phyloP scores from a whole-genome alignment of 2,888 invertebrate genomes.

The Drosophila conformis region DNA sequence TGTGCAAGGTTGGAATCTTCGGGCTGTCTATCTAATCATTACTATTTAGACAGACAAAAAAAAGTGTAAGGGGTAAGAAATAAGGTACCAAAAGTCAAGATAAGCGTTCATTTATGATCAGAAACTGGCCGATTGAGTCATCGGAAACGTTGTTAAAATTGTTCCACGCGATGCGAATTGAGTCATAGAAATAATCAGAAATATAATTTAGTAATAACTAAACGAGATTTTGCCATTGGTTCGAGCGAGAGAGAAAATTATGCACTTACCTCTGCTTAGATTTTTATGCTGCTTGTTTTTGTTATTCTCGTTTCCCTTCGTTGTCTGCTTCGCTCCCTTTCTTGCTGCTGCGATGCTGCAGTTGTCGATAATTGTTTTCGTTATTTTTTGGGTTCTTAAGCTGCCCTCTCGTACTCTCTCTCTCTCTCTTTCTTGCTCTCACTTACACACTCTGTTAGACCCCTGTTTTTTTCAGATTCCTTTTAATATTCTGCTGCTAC shows the following conservation, averaged over 20 bases:
- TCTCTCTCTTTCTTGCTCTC: slow-evolving; percentile 8
- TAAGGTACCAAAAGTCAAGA: slow-evolving; percentile 21
- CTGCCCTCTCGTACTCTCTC: slow-evolving; percentile 15
- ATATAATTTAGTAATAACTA: slow-evolving; percentile 8
- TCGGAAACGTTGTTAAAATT: slow-evolving; percentile 1
- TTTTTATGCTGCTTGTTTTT: slow-evolving; percentile 24
- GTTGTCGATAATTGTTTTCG: slow-evolving; percentile 58
- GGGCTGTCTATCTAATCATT: slow-evolving; percentile 66
- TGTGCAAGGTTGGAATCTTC: slow-evolving; percentile 59
- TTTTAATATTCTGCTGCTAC: slow-evolving; percentile 37
- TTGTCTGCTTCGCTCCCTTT: slow-evolving; percentile 36
- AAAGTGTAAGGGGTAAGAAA: not conserved
- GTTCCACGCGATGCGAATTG: slow-evolving; percentile 14
- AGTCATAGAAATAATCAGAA: slow-evolving; percentile 41
- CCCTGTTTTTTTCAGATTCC: slow-evolving; percentile 17
- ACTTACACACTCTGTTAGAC: slow-evolving; percentile 21
- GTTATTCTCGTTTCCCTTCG: slow-evolving; percentile 36
- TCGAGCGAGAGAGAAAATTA: slow-evolving; percentile 4
- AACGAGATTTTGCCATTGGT: not conserved
- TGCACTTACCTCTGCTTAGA: slow-evolving; percentile 63
- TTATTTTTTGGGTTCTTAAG: slow-evolving; percentile 50
- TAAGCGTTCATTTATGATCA: slow-evolving; percentile 36
- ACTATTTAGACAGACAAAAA: slow-evolving; percentile 19
- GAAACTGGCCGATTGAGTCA: slow-evolving; percentile 41
- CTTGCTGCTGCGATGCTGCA: slow-evolving; percentile 40